Evolutionary conservation across 1,140 invertebrate species (phyloP), one percentile per base, ranked within the genome.

Genomic region (Proctacanthus coquilletti): DNA sequence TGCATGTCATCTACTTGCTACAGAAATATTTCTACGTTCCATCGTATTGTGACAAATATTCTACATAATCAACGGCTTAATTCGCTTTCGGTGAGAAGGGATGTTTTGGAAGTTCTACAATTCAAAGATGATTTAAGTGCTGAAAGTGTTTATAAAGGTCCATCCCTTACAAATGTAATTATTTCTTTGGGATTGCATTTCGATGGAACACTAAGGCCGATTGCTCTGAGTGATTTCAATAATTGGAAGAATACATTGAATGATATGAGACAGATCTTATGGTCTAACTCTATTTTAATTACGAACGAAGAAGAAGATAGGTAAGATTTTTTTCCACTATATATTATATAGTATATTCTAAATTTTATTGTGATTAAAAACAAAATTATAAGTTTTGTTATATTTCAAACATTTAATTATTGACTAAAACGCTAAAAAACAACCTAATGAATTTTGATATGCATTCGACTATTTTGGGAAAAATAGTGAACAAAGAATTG

Each of bases 61-160:
- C 38, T 20, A 30, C 45, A 5, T 23, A 46, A 42, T 21, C 47
- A 50, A 21, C 55, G 54, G 18, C 15, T 58, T 23, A 43, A 46
- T 3, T 58, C 52, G 31, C 27, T 58, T 3, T 39, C 50, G 4
- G 46, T 38, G 2, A 49, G 51, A 5, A 34, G 45, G 1, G 45
- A 47, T 20, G 27, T 14, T 9, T 52, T n/a, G n/a, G n/a, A n/a
- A n/a, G n/a, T n/a, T n/a, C n/a, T n/a, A n/a, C 6, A 25, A 25
- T 25, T 25, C 23, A 25, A 25, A 25, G n/a, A 6, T 25, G 6
- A 8, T 8, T 25, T 25, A 25, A 25, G 23, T 25, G 23, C n/a
- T 25, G n/a, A n/a, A n/a, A n/a, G n/a, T n/a, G n/a, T 27, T 11
- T 57, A 57, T 23, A 48, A 49, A 32, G 56, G 52, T 1, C 48